Base-by-base conservation (phyloP, 2,113 vertebrate genomes). In the Eulemur macaco region DNA sequence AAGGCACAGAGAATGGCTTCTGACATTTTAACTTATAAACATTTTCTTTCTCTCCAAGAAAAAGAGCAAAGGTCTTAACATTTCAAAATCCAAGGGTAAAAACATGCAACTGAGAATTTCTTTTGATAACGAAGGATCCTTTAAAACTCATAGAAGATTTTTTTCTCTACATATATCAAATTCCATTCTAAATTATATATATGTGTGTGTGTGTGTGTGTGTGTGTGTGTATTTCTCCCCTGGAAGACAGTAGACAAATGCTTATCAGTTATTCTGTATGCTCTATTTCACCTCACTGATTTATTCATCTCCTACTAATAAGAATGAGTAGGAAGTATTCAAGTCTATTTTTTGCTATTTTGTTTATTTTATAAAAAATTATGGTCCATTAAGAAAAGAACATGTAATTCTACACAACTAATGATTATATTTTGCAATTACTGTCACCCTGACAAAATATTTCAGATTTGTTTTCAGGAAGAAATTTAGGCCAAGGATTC, bases 51-150 rank as follows among this genome's bases (percentile, higher is more conserved):
- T 93, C 34, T 76, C 39, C 29, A 74, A 81, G 47, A 90, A 88
- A 93, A 92, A 86, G 90, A 86, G 21, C 63, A 96, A 96, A 86
- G 73, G 27, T 95, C 84, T 89, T 95, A 86, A 95, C 95, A 96
- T 92, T 86, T 95, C 83, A 56, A 96, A 94, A 77, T 85, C 76
- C 63, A 96, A 84, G 96, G 58, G 42, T 63, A 95, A 94, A 96
- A 92, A 34, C 78, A 58, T 47, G 29, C 12, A 92, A 42, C 34
- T 64, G 56, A 97, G 56, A 92, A 17, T 29, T 25, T 81, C 66
- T 93, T 94, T 54, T 34, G 66, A 85, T 60, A 86, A 56, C n/a
- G 10, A 71, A 0, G 12, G 60, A 84, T 56, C 69, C 60, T 96
- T 96, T 74, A 89, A 91, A 89, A 86, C 58, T 90, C 52, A 45